Evolutionary conservation across 2,888 invertebrate species (phyloP), one percentile per base, ranked within the genome.

Genomic region (Lagria hirta): DNA sequence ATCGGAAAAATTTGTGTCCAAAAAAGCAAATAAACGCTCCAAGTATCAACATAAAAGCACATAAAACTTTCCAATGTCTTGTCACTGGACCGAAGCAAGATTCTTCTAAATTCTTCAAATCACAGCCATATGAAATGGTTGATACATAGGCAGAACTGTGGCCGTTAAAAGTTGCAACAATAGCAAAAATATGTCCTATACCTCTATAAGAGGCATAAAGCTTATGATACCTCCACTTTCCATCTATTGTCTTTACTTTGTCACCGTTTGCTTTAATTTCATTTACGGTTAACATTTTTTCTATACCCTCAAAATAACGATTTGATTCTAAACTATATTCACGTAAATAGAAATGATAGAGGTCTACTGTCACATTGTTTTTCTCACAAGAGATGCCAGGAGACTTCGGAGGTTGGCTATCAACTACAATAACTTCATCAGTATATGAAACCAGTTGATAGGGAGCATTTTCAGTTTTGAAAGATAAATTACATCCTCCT

Each of bases 401-500:
- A 2, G 63, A 52, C 15, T 76, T 72, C 0, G 79, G 73, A 1
- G 81, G 73, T 26, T 79, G 74, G 2, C 74, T 75, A 32, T 80
- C 78, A 1, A 86, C 75, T 8, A 61, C 65, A 4, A 84, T 72
- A 30, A 75, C 63, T 12, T 71, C 51, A 52, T 72, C 53, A 27
- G 62, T 67, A 36, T 71, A 64, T 1, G 45, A 50, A 13, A 81
- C 51, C 32, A 67, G 67, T 58, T 83, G 74, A 59, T 75, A 84
- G 0, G 88, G 85, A 4, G 83, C 78, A 49, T 77, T 74, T 51
- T 77, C 71, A 2, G 50, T 56, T 22, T 78, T 68, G 52, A 81
- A 81, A 57, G 83, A 84, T 76, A 83, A 75, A 60, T 86, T 88
- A 64, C 88, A 88, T 10, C 86, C 88, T 21, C 89, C 89, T 10